These are phyloP conservation scores for Melitaea athalia DNA, from an alignment of 2,888 invertebrate species.

Conservation along the genomic window DNA sequence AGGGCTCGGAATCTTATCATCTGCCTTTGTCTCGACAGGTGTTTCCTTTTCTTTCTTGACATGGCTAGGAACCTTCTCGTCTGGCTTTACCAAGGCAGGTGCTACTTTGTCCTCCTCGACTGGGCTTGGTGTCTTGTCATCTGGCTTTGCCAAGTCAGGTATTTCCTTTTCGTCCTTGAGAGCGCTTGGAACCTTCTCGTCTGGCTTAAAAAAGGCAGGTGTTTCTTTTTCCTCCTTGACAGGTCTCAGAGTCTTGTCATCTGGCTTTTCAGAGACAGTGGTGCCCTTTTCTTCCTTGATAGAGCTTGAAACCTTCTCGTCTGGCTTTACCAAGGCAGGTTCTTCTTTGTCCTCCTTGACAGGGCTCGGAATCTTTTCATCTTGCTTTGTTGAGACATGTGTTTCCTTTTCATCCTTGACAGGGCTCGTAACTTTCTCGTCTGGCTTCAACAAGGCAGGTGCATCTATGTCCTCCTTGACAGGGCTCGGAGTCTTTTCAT, in stretches of 20 bases:
- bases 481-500: background rate
- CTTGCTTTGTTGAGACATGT: conserved; percentile 12
- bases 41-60: conserved; percentile 10
- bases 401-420: background rate
- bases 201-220: background rate
- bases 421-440: conserved; percentile 1
- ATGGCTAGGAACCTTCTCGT: conserved; percentile 19
- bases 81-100: conserved; percentile 7
- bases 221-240: conserved; percentile 5
- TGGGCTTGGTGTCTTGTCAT: conserved; percentile 23
- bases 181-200: conserved; percentile 30
- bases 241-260: conserved; percentile 29
- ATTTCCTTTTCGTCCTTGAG: conserved; percentile 7
- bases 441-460: no score
- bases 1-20: background rate
- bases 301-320: conserved; percentile 24
- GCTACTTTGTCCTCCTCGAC: conserved; percentile 22
- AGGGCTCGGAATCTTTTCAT: conserved; percentile 30
- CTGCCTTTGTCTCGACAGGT: conserved; percentile 11
- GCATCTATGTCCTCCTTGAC: no score
- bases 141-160: conserved; percentile 7
- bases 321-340: conserved; percentile 26
- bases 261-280: background rate
- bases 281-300: background rate
- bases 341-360: conserved; percentile 23